Conservation (phyloP, 92 coral and sea anemone genomes). For the Scolanthus callimorphus region DNA sequence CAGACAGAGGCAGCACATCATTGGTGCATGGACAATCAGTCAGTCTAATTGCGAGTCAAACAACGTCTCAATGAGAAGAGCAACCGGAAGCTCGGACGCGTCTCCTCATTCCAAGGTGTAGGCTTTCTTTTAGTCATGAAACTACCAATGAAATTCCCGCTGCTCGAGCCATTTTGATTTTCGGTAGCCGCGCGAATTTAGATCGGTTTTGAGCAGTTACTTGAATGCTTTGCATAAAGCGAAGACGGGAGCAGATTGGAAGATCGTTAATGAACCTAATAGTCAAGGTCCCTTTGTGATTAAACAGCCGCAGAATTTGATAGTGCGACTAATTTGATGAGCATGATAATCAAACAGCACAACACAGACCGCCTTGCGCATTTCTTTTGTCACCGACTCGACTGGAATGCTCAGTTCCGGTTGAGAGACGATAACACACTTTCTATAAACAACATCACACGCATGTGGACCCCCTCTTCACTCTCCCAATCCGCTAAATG, state of each 20-base stretch:
- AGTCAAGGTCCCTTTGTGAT: constrained; percentile 27
- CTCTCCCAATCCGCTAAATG: background rate
- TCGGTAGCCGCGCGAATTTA: background rate
- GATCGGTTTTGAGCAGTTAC: no score
- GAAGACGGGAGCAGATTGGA: constrained; percentile 12
- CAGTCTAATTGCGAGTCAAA: constrained; percentile 72
- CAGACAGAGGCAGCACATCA: constrained; percentile 13
- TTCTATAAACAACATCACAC: constrained; percentile 18
- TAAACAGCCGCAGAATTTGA: constrained; percentile 20
- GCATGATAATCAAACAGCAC: constrained; percentile 18
- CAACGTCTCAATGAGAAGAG: constrained; percentile 67
- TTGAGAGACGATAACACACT: constrained; percentile 15
- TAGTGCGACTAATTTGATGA: constrained; percentile 13
- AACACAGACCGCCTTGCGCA: background rate
- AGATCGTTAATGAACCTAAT: constrained; percentile 23
- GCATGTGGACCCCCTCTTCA: background rate
- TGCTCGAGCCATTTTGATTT: background rate
- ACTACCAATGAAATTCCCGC: background rate
- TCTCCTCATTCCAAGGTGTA: constrained; percentile 25
- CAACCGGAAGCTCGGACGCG: constrained; percentile 43
- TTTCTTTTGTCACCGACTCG: background rate
- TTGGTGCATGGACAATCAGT: constrained; percentile 37
- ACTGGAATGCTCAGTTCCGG: constrained; percentile 17
- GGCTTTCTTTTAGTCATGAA: constrained; percentile 4
- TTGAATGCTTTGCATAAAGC: background rate